Percentiles rank a stretch among this genome's conserved stretches.
Evolutionary conservation across 1,140 invertebrate genomes (phyloP).

Genomic region (Procambarus clarkii): DNA sequence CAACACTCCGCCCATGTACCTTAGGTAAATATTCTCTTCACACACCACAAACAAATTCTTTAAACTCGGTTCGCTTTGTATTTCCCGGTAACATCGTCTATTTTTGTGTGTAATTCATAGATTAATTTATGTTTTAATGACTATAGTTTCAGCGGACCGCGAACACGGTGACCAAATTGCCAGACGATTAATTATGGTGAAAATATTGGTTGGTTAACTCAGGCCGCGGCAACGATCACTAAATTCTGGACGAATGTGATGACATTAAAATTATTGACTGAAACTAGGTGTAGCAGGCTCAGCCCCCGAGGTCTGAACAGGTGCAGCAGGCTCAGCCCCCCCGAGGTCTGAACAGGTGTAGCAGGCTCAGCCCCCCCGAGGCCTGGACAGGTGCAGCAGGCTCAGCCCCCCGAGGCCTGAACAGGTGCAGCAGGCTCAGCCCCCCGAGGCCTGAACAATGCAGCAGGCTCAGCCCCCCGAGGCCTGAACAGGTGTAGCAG

Average conservation of each 20-base stretch:
- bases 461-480: no score
- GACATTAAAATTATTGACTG: constrained; percentile 10
- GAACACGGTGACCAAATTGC: constrained; percentile 16
- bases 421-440: no score
- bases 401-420: no score
- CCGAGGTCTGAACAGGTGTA: no score
- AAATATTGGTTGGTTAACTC: constrained; percentile 21
- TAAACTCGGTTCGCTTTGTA: not conserved
- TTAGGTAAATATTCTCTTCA: not conserved
- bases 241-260: not conserved
- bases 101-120: not conserved
- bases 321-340: not conserved
- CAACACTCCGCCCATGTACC: no score
- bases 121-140: constrained; percentile 43
- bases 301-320: no score
- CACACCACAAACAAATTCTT: not conserved
- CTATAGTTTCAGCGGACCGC: not conserved
- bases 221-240: not conserved
- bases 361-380: no score
- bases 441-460: no score
- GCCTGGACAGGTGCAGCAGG: not conserved
- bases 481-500: no score
- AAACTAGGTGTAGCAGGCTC: not conserved
- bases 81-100: not conserved
- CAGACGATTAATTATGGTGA: constrained; percentile 34